phyloP scores from a whole-genome alignment of 2,888 invertebrate species.

The Andrena camellia region DNA sequence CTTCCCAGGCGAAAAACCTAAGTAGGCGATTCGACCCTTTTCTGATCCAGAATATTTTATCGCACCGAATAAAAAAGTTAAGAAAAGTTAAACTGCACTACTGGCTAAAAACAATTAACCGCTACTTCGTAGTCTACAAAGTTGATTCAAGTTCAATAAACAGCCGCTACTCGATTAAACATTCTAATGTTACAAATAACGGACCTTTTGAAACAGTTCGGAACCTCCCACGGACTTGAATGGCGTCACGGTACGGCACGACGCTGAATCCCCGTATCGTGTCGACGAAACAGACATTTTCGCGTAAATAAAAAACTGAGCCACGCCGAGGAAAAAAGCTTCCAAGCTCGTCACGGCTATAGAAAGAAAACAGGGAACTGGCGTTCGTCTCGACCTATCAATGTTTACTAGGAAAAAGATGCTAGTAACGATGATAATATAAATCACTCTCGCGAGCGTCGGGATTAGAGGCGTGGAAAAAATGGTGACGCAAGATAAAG shows the following conservation, averaged over 20 bases:
- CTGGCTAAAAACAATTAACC: slow-evolving; percentile 20
- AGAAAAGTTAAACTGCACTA: slow-evolving; percentile 7
- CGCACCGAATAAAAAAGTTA: background rate
- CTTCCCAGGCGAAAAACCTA: background rate
- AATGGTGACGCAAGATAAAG: slow-evolving; percentile 8
- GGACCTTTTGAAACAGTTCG: slow-evolving; percentile 17
- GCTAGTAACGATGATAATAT: slow-evolving; percentile 48
- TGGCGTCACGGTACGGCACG: slow-evolving; percentile 10
- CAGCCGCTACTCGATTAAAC: slow-evolving; percentile 23
- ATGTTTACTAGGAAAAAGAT: slow-evolving; percentile 55
- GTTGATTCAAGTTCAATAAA: slow-evolving; percentile 25
- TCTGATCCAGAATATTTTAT: background rate
- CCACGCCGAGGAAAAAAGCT: background rate
- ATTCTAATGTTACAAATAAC: background rate
- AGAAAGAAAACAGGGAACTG: slow-evolving; percentile 16
- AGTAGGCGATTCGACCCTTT: no score
- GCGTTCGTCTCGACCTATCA: slow-evolving; percentile 31
- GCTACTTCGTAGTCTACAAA: background rate
- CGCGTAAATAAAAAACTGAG: slow-evolving; percentile 8
- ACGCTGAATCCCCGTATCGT: background rate
- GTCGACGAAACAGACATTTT: slow-evolving; percentile 24
- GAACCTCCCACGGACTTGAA: background rate
- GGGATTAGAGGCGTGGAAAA: slow-evolving; percentile 3
- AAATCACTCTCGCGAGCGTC: slow-evolving; percentile 42
- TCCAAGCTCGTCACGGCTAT: background rate